Base-by-base conservation (phyloP, 1,140 invertebrate genomes). In the Pseudobourletiella spinata region DNA sequence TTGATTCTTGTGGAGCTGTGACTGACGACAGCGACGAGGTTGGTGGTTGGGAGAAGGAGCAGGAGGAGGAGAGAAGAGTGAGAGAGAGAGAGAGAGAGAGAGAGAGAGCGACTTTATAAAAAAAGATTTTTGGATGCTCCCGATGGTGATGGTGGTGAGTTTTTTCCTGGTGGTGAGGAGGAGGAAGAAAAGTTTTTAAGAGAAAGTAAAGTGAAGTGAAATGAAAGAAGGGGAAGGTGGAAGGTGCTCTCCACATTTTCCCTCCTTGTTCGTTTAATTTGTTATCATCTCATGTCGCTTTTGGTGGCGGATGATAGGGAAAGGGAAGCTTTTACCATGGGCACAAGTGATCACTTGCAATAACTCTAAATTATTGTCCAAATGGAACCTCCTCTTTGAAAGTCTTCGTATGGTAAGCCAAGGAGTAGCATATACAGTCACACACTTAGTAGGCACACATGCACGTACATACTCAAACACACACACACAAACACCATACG, bases 301-400 rank as follows among this genome's bases (percentile, higher is more conserved):
- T 61, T 57, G 24, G 22, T 44, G 35, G 22, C 51, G n/a, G 56
- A 24, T 54, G 48, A 52, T n/a, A 52, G 48, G 26, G 28, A 25
- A 54, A 60, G 59, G 42, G 39, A 56, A 61, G 60, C 42, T 39
- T 32, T 32, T 32, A 56, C 29, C 28, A n/a, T n/a, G 54, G 32
- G 32, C 28, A 39, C 32, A 61, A 60, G 65, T 60, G 65, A 60
- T 64, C 62, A 57, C 39, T 39, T 18, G 65, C 61, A 60, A 67
- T 67, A 67, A 67, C 61, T 67, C 61, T 61, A 64, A 67, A 64
- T 67, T 67, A 67, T 60, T 61, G 60, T 66, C 57, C 59, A 46
- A 57, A 42, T 58, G 48, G 59, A 46, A n/a, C 28, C 51, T 56
- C 43, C 59, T 44, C 46, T 52, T 55, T 55, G 6, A 25, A 32